Evolutionary conservation across 2,113 vertebrate genomes (phyloP), one percentile per base, ranked within the genome.

Genomic region (Paradoxurus hermaphroditus): DNA sequence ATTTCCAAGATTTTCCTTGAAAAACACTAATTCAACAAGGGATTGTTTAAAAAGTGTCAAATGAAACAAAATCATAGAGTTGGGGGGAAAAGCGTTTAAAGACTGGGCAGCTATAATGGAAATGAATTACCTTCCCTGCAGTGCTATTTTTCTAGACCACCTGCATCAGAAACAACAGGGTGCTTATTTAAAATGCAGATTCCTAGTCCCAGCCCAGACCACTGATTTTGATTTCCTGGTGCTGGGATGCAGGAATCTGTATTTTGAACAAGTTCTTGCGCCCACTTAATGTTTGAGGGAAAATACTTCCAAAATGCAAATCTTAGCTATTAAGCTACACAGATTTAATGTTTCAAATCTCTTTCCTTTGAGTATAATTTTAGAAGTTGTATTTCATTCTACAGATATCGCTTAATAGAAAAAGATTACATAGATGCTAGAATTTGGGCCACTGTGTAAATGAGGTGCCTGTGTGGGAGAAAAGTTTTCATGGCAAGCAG

Each of bases 41-140:
- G 65, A 63, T 41, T 90, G 62, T 91, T 89, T 94, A 85, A 62
- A 93, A 94, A 86, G 16, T 86, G 34, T 77, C 77, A 93, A 62
- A 46, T 73, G 29, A 41, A 91, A 81, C 89, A 56, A 44, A n/a
- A 56, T 39, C 12, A 1, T 9, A 13, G 75, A 31, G 8, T 21
- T 82, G 75, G 67, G 59, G 46, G 14, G n/a, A n/a, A 94, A 92
- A 49, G 31, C 72, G 6, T 21, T 41, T 46, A 72, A 62, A 27
- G 31, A 31, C 29, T 8, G 41, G 77, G 39, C 6, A 1, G 16
- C 19, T 81, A 0, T 36, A 15, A 34, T 29, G 29, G 85, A 86
- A 78, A 68, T 44, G 36, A 70, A 7, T 90, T 85, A 29, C 70
- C 63, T 68, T 85, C 27, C 70, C 27, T 18, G 16, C 21, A 1